Evolutionary conservation across 2,797 vertebrate genomes (phyloP).

Genomic region (Phataginus tricuspis): DNA sequence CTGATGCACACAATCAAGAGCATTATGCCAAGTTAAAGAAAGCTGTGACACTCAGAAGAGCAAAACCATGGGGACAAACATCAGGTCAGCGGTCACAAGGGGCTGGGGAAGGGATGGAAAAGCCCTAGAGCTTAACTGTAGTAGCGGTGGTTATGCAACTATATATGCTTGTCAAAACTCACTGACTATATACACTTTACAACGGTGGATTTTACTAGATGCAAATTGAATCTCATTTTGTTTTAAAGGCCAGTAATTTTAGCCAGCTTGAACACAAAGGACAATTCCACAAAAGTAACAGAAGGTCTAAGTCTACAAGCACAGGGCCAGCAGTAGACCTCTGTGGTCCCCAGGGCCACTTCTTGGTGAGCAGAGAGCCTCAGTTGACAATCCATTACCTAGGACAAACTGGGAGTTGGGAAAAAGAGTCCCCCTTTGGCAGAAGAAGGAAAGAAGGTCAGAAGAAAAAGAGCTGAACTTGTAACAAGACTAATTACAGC

Average conservation of each 20-base stretch:
- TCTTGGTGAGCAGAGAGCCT: background rate
- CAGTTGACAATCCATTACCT: fast-evolving
- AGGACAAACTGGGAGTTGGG: background rate
- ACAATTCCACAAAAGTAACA: background rate
- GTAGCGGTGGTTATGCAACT: background rate
- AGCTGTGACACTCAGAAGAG: background rate
- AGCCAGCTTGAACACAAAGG: background rate
- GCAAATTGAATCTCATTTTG: background rate
- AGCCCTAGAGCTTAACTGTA: background rate
- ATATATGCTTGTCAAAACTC: background rate
- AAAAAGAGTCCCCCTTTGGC: background rate
- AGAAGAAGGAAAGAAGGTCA: no score
- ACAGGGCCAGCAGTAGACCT: fast-evolving
- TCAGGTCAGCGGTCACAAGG: background rate
- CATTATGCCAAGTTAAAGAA: background rate
- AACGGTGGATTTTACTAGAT: background rate
- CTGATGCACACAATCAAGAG: background rate
- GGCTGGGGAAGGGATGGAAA: background rate
- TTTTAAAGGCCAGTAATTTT: background rate
- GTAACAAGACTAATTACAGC: background rate
- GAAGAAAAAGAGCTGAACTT: no score
- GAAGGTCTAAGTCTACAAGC: background rate
- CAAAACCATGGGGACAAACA: background rate
- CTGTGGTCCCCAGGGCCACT: background rate
- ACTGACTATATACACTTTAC: fast-evolving